phyloP scores from a whole-genome alignment of 2,113 vertebrate species.

The Penelope pileata region DNA sequence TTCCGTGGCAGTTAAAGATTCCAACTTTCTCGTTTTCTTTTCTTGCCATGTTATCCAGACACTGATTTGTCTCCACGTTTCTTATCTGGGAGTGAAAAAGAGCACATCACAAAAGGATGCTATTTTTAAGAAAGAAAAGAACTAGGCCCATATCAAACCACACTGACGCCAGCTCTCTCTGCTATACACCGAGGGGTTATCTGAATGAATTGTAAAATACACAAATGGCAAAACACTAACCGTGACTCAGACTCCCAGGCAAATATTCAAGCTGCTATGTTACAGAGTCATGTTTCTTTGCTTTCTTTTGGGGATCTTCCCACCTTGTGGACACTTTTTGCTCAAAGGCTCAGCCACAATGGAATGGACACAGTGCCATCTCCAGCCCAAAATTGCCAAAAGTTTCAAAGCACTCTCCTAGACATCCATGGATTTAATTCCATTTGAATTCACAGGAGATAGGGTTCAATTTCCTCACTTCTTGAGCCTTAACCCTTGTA shows the following conservation, averaged over 20 bases:
- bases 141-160: background rate
- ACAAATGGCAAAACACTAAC: background rate
- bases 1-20: slow-evolving; percentile 99
- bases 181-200: background rate
- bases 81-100: slow-evolving; percentile 83
- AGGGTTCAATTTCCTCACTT: background rate
- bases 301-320: background rate
- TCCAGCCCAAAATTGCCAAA: background rate
- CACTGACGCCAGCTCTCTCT: background rate
- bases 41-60: slow-evolving; percentile 99
- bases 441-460: background rate
- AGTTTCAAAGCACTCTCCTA: background rate
- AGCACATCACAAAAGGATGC: background rate
- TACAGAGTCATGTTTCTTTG: background rate
- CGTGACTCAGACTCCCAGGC: background rate
- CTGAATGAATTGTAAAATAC: background rate
- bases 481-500: background rate
- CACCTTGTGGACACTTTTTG: background rate
- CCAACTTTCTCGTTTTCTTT: slow-evolving; percentile 99
- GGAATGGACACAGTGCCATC: background rate
- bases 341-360: background rate
- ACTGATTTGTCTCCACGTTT: slow-evolving; percentile 98
- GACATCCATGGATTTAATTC: background rate
- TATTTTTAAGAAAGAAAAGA: background rate
- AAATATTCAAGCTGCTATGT: background rate